These are phyloP conservation scores for Urechis unicinctus DNA, from an alignment of 2,888 invertebrate genomes.

Conservation along the genomic window DNA sequence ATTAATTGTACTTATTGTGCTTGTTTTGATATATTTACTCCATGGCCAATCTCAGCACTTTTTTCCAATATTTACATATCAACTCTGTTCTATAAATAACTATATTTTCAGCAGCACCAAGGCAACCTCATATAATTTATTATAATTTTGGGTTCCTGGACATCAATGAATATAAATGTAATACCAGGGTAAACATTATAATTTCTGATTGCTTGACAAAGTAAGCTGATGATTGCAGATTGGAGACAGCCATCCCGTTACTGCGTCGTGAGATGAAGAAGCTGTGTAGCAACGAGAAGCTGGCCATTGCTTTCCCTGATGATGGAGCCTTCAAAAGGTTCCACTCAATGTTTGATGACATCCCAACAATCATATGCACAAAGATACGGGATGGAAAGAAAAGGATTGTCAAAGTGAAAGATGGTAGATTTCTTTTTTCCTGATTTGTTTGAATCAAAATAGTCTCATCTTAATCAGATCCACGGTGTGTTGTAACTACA, in stretches of 20 bases:
- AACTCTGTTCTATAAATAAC: too few species aligned
- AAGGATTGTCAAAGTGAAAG: conserved; percentile 45
- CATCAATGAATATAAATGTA: too few species aligned
- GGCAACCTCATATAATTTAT: too few species aligned
- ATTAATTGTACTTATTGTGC: too few species aligned
- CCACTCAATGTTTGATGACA: conserved; percentile 33
- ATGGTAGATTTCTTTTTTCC: conserved; percentile 30
- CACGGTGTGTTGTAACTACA: neutral
- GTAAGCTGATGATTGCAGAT: conserved; percentile 22
- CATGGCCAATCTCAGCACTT: too few species aligned
- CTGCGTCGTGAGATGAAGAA: conserved; percentile 31
- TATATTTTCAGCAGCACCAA: too few species aligned
- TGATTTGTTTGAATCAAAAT: neutral
- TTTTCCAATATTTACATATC: too few species aligned
- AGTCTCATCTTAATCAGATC: neutral
- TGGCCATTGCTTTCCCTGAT: conserved; percentile 49
- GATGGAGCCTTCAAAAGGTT: conserved; percentile 51
- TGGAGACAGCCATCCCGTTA: conserved; percentile 48
- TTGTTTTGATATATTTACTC: too few species aligned
- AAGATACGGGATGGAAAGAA: conserved; percentile 44
- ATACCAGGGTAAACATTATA: too few species aligned
- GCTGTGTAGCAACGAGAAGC: conserved; percentile 22
- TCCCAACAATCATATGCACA: conserved; percentile 35
- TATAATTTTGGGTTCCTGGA: too few species aligned
- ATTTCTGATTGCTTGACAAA: neutral